These are phyloP conservation scores for Spilogale gracilis DNA, from an alignment of 2,113 vertebrate genomes.

Conservation along the genomic window DNA sequence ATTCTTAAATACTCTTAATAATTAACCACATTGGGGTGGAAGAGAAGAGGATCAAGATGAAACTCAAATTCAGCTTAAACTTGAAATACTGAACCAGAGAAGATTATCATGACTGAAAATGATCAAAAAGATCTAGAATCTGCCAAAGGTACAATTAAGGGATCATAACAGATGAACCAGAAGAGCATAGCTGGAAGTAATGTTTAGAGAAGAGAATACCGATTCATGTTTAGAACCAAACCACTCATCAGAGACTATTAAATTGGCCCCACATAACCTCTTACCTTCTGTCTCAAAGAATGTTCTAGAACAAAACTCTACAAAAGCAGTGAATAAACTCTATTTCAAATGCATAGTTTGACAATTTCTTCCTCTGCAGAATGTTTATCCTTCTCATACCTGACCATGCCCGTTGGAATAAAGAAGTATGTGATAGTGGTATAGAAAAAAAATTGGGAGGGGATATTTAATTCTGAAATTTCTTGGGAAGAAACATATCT, in stretches of 20 bases:
- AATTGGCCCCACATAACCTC: not conserved
- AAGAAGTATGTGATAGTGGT: not conserved
- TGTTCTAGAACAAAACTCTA: not conserved
- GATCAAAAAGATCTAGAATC: not conserved
- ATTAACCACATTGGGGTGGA: not conserved
- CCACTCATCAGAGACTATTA: not conserved
- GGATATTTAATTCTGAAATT: not conserved
- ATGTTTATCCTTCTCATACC: not conserved
- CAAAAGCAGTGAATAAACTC: not conserved
- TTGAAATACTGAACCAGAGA: not conserved
- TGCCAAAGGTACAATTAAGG: not conserved
- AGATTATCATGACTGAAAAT: not conserved
- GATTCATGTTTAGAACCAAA: not conserved
- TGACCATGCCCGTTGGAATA: not conserved
- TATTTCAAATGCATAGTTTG: not conserved
- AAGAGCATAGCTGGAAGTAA: not conserved
- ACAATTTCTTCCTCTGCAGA: not conserved
- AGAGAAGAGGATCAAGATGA: not conserved
- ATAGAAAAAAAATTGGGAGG: not conserved
- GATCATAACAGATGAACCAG: not conserved
- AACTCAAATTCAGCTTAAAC: not conserved
- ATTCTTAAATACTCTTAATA: not conserved
- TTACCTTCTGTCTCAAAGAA: not conserved
- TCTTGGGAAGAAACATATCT: constrained; percentile 8
- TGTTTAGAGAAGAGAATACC: not conserved